A percentile compares a stretch with the other conserved stretches of the same genome.
These are phyloP conservation scores for Caenorhabditis plicata DNA, from an alignment of 2,888 invertebrate species.

Conservation along the genomic window DNA sequence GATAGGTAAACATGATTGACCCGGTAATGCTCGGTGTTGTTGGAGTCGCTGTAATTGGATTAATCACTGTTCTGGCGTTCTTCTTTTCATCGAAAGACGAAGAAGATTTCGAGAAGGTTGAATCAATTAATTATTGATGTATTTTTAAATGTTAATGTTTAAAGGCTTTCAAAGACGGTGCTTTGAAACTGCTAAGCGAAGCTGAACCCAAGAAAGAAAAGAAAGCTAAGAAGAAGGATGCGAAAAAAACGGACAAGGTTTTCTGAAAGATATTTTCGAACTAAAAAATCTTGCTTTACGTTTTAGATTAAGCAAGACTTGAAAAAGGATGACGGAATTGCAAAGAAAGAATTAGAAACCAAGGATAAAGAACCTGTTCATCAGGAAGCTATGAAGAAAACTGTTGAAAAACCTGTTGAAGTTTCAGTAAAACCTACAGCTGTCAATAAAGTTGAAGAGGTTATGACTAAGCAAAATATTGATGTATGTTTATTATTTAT, in stretches of 20 bases:
- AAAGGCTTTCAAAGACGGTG: slow-evolving; percentile 6
- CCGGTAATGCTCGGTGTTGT: slow-evolving; percentile 1
- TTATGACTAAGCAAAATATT: too few species aligned
- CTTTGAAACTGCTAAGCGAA: slow-evolving; percentile 6
- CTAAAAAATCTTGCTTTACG: too few species aligned
- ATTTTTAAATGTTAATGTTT: background rate
- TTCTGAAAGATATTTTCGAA: background rate
- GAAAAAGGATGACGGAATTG: too few species aligned
- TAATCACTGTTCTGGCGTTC: slow-evolving; percentile 1
- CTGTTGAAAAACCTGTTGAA: background rate
- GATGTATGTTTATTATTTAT: too few species aligned
- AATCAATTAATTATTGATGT: background rate
- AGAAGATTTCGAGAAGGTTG: slow-evolving; percentile 13
- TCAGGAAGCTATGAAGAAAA: background rate
- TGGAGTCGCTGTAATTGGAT: background rate
- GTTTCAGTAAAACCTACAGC: background rate
- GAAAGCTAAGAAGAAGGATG: slow-evolving; percentile 8
- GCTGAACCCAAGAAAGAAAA: slow-evolving; percentile 8
- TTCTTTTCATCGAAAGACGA: slow-evolving; percentile 6
- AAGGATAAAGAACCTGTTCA: background rate
- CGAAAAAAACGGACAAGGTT: background rate
- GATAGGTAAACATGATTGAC: slow-evolving; percentile 6
- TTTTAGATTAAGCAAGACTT: too few species aligned
- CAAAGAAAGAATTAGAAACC: background rate
- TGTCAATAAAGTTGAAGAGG: background rate